A percentile compares a stretch with the other conserved stretches of the same genome.
phyloP scores from a whole-genome alignment of 2,797 vertebrate genomes.

The Enteromius mattozi region DNA sequence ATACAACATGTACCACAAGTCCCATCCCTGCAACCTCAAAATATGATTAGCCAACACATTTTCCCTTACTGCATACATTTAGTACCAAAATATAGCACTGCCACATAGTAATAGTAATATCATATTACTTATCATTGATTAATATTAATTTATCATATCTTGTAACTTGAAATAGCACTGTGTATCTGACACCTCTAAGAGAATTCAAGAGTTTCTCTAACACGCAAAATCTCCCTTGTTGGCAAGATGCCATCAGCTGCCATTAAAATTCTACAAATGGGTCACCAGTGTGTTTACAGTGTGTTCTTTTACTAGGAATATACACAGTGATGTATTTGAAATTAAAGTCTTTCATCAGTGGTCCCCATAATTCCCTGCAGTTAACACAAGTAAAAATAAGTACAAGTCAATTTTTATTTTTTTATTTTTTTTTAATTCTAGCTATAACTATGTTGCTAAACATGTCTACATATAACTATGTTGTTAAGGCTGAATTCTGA shows the following conservation, averaged over 20 bases:
- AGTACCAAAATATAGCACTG: not conserved
- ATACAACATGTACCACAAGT: not conserved
- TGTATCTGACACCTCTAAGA: not conserved
- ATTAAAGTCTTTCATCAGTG: not conserved
- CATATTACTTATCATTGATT: not conserved
- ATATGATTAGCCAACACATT: not conserved
- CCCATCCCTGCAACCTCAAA: not conserved
- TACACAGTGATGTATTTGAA: not conserved
- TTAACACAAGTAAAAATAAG: not conserved
- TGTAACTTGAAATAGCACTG: constrained; percentile 23
- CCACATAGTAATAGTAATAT: not conserved
- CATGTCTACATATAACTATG: not conserved
- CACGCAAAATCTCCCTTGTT: not conserved
- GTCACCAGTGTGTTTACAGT: constrained; percentile 5
- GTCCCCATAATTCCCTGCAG: constrained; percentile 12
- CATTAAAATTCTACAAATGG: not conserved
- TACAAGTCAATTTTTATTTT: too few species aligned
- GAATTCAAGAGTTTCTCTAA: constrained; percentile 3
- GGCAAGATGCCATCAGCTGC: constrained; percentile 17
- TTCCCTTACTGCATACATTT: not conserved
- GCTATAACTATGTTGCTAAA: not conserved
- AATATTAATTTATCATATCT: not conserved
- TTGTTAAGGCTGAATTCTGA: constrained; percentile 2
- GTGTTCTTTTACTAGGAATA: not conserved
- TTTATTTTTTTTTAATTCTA: not conserved